Percentiles rank a stretch among this genome's conserved stretches.
phyloP scores from a whole-genome alignment of 1,140 invertebrate genomes.

The Dysdera silvatica region DNA sequence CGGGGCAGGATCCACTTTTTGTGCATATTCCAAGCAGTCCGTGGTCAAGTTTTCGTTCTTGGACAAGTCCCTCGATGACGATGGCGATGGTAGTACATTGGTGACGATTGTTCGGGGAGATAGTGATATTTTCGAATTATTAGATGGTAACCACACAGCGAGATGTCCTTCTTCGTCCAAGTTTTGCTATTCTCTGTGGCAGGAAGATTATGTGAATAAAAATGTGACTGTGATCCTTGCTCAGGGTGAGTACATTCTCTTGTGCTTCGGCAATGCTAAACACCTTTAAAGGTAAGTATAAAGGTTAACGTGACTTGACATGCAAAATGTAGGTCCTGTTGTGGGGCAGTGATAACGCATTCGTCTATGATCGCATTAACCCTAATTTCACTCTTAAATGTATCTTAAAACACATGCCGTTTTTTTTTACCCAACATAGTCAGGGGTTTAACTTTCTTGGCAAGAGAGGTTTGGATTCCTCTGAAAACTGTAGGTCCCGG shows the following conservation, averaged over 20 bases:
- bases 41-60: slow-evolving; percentile 4
- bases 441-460: too few species aligned
- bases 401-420: too few species aligned
- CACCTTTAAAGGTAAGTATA: background rate
- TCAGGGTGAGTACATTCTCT: slow-evolving; percentile 31
- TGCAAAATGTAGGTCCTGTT: background rate
- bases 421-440: too few species aligned
- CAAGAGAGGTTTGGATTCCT: too few species aligned
- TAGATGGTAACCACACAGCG: slow-evolving; percentile 33
- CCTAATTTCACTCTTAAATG: too few species aligned
- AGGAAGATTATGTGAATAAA: slow-evolving; percentile 27
- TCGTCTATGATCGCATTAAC: too few species aligned
- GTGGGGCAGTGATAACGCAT: too few species aligned
- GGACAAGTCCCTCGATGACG: slow-evolving; percentile 7
- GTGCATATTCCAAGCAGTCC: slow-evolving; percentile 19
- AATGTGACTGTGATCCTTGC: slow-evolving; percentile 30
- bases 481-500: too few species aligned
- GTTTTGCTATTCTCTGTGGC: slow-evolving; percentile 36
- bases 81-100: slow-evolving; percentile 5
- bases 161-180: slow-evolving; percentile 27
- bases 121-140: slow-evolving; percentile 15
- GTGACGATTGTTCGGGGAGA: too few species aligned
- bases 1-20: too few species aligned
- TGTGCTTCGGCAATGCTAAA: background rate
- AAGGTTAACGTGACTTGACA: background rate